These are phyloP conservation scores for Tauraco hartlaubi DNA, from an alignment of 2,797 vertebrate genomes.

Conservation along the genomic window DNA sequence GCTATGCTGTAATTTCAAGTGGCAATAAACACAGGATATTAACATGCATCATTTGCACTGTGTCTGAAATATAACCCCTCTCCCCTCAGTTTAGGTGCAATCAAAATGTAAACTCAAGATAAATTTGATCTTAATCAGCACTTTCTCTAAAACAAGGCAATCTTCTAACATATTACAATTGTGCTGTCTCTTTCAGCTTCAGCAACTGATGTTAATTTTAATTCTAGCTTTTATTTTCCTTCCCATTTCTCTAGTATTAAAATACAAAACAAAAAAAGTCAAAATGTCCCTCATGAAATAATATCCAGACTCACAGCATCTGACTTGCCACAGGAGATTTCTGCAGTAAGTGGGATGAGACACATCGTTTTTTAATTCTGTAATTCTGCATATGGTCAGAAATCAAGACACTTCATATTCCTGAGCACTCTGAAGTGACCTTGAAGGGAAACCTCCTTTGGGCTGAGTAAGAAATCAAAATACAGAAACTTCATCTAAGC, in stretches of 20 bases:
- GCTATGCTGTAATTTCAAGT: conserved; percentile 52
- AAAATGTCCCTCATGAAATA: neutral
- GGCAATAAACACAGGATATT: conserved; percentile 62
- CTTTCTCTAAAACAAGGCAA: conserved; percentile 41
- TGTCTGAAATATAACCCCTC: conserved; percentile 26
- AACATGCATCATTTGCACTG: conserved; percentile 55
- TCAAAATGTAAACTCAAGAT: conserved; percentile 53
- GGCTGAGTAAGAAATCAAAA: neutral
- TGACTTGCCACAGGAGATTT: neutral
- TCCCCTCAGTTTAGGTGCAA: conserved; percentile 37
- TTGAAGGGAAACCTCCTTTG: neutral
- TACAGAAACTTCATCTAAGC: neutral
- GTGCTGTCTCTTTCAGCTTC: neutral
- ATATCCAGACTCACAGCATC: neutral
- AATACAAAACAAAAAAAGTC: neutral
- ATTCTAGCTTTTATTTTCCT: neutral
- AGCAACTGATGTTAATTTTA: conserved; percentile 19
- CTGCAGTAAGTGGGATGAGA: neutral
- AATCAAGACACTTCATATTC: neutral
- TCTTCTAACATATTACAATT: conserved; percentile 25
- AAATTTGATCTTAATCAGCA: conserved; percentile 66
- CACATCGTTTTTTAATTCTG: neutral
- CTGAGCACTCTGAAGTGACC: neutral
- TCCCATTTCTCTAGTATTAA: neutral
- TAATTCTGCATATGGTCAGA: neutral